Evolutionary conservation across 2,113 vertebrate species (phyloP), one percentile per base, ranked within the genome.

Genomic region (Galbula dea): DNA sequence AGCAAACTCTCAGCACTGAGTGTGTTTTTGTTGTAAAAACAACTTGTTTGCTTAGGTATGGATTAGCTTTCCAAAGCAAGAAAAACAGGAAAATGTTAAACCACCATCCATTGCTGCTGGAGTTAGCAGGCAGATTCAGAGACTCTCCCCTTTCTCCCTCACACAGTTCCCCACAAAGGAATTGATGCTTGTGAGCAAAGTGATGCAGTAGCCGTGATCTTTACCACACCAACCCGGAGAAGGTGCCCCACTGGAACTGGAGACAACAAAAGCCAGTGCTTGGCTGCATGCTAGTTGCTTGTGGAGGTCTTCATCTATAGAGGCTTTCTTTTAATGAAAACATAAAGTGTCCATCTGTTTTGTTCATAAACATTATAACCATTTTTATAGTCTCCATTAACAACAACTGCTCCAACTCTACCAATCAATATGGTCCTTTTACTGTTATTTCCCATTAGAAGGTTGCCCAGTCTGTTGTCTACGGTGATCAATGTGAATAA

Each of bases 1-100:
- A 29, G 54, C 27, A 91, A 95, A 63, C 30, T 48, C 65, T 84
- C 58, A 88, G 29, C 67, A 87, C 4, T 19, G 29, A 90, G 24
- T 23, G 16, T 77, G 51, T 43, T 95, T 81, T 83, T 87, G 52
- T 22, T 58, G 13, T 48, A 63, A 91, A 86, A 87, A n/a, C 24
- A 69, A 46, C 73, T 83, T 95, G 52, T 84, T 89, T 89, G 51
- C 63, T 82, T 86, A 59, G 26, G 23, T 76, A 84, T 79, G 37
- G 65, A 83, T 91, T 89, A 94, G 22, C 46, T 89, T 83, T 67
- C 66, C 63, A 88, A 75, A 90, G 55, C 39, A 81, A 91, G 51
- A 80, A 79, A 75, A 57, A 1, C 16, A 79, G 37, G 49, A 92
- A 71, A 62, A 86, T 54, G 71, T 79, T 78, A 92, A 63, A 94